These are phyloP conservation scores for Enteromius unitaeniatus DNA, from an alignment of 2,797 vertebrate species.

Conservation along the genomic window DNA sequence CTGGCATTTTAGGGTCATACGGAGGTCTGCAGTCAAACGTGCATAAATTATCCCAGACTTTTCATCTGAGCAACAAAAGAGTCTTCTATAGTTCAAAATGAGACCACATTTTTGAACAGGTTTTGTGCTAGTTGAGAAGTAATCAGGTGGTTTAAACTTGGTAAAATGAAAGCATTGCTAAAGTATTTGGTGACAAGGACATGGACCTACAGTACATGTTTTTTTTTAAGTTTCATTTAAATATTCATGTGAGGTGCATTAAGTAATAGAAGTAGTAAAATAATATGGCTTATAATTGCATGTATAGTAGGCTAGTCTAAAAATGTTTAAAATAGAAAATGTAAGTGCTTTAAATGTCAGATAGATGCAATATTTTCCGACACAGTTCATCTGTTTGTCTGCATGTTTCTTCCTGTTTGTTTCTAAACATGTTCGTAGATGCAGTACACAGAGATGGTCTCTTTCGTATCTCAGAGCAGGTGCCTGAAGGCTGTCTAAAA, in stretches of 20 bases:
- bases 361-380: neutral
- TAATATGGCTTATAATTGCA: neutral
- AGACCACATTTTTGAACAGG: slow-evolving; percentile 4
- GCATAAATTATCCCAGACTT: slow-evolving; percentile 73
- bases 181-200: neutral
- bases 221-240: neutral
- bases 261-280: neutral
- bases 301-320: neutral
- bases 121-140: neutral
- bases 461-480: slow-evolving; percentile 15
- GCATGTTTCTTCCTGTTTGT: neutral
- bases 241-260: neutral
- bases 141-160: neutral
- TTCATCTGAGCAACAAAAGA: slow-evolving; percentile 71
- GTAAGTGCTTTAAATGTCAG: neutral
- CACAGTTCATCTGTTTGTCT: neutral
- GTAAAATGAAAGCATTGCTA: neutral
- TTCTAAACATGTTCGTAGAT: neutral
- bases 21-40: slow-evolving; percentile 65
- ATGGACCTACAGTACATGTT: neutral
- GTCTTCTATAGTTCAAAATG: slow-evolving; percentile 60
- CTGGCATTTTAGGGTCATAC: slow-evolving; percentile 67
- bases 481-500: slow-evolving; percentile 10
- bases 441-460: neutral
- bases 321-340: neutral